Base-by-base conservation (phyloP, 2,888 invertebrate genomes). In the Diplazon laetatorius region DNA sequence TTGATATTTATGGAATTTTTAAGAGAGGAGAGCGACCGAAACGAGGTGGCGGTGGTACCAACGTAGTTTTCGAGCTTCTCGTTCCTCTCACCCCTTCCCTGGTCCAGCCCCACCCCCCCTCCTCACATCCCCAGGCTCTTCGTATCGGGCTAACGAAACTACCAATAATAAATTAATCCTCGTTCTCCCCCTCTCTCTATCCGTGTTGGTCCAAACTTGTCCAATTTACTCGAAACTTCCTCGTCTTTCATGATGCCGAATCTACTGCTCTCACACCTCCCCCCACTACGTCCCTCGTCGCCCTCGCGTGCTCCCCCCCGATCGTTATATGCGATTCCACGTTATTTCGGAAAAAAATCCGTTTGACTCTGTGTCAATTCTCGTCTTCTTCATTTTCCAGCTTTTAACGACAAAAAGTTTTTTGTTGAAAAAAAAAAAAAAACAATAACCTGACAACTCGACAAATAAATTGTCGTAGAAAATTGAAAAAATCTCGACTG, bases 1-100 rank as follows among this genome's bases (percentile, higher is more conserved):
- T 59, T 80, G 81, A 82, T 81, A 84, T 84, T 84, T 83, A 82
- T 82, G 81, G 79, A 82, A 80, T 81, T 82, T 81, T 78, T 75
- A 76, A 68, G 68, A 60, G 71, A 69, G 46, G 30, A 37, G 18
- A 37, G 18, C 62, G 44, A 55, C 52, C 63, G 18, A 37, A 63
- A 16, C 50, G 60, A 68, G 50, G 9, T 14, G 39, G 22, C 39
- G 50, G n/a, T 25, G 55, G 44, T 48, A 30, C n/a, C 25, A 10
- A 6, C 16, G 35, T 35, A 8, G 16, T 37, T 39, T 50, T 46
- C 22, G 30, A 5, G 30, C 30, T 30, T 2, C 30, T 30, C 2
- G 2, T 30, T 2, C 30, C 30, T 5, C 30, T 2, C 4, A 30
- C 30, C 30, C 30, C 30, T 30, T 6, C 30, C 30, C 44, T 55